Percentiles rank a stretch among this genome's conserved stretches.
Conservation (phyloP, 2,888 invertebrate species). For the Orthosia incerta region DNA sequence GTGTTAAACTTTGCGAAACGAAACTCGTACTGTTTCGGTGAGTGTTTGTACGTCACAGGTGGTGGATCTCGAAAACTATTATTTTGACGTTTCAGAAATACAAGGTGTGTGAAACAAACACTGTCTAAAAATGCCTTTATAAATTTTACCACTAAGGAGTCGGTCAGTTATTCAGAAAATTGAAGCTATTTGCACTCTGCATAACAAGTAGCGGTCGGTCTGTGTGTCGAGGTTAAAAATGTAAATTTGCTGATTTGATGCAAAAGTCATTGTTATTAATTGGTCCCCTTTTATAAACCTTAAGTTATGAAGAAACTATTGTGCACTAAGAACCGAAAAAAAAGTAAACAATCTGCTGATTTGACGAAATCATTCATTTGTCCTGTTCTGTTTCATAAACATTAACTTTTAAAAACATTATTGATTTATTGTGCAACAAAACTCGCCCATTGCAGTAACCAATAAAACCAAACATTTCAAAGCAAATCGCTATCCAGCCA, state of each 20-base stretch:
- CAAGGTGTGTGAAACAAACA: background rate
- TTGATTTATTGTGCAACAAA: background rate
- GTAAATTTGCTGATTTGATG: background rate
- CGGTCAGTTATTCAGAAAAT: too few species aligned
- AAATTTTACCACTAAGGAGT: too few species aligned
- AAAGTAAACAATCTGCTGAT: too few species aligned
- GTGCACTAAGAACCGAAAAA: too few species aligned
- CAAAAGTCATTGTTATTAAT: background rate
- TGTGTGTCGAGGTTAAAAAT: background rate
- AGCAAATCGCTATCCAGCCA: background rate
- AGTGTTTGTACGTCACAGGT: background rate
- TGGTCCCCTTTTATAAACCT: background rate
- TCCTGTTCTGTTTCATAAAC: background rate
- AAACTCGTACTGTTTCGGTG: background rate
- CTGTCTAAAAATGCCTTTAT: too few species aligned
- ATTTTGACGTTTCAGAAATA: background rate
- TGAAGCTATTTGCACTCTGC: too few species aligned
- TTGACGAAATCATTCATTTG: too few species aligned
- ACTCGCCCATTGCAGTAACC: background rate
- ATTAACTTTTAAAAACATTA: background rate
- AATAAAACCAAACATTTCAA: conserved; percentile 14
- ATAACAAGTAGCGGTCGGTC: too few species aligned
- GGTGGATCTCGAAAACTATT: too few species aligned
- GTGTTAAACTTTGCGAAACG: background rate
- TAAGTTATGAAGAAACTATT: too few species aligned